These are phyloP conservation scores for Pemphredon lugubris DNA, from an alignment of 2,888 invertebrate species.

Conservation along the genomic window DNA sequence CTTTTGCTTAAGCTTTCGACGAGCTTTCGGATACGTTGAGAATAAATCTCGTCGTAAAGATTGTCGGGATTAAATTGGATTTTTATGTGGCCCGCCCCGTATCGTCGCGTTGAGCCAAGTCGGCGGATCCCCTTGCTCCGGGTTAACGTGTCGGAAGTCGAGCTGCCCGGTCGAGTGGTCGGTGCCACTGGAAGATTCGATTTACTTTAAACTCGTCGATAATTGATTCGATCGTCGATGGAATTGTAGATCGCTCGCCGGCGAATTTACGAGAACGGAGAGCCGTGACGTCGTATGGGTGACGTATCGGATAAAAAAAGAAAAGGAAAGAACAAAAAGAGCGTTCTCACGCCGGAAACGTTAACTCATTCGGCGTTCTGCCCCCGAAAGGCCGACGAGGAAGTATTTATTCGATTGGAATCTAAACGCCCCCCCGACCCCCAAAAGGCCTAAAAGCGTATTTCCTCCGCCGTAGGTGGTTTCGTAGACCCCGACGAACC, in stretches of 20 bases:
- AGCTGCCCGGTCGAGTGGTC: no score
- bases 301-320: no score
- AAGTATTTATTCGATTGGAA: conserved; percentile 77
- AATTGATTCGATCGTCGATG: not conserved
- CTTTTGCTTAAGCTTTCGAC: conserved; percentile 37
- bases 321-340: not conserved
- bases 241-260: not conserved
- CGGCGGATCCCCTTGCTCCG: no score
- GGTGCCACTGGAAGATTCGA: no score
- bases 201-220: not conserved
- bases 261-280: not conserved
- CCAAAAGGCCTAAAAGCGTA: conserved; percentile 73
- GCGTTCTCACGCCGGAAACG: conserved; percentile 54
- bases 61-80: conserved; percentile 54
- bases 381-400: conserved; percentile 60
- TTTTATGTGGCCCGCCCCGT: conserved; percentile 32
- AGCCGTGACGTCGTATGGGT: conserved; percentile 12
- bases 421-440: conserved; percentile 75
- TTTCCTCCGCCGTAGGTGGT: conserved; percentile 76
- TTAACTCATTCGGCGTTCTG: conserved; percentile 54
- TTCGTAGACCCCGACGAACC: conserved; percentile 59
- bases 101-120: no score
- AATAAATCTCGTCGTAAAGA: conserved; percentile 37
- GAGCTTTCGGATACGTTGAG: not conserved
- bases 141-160: no score